Conservation (phyloP, 2,888 invertebrate genomes). For the Lamellibrachia satsuma region DNA sequence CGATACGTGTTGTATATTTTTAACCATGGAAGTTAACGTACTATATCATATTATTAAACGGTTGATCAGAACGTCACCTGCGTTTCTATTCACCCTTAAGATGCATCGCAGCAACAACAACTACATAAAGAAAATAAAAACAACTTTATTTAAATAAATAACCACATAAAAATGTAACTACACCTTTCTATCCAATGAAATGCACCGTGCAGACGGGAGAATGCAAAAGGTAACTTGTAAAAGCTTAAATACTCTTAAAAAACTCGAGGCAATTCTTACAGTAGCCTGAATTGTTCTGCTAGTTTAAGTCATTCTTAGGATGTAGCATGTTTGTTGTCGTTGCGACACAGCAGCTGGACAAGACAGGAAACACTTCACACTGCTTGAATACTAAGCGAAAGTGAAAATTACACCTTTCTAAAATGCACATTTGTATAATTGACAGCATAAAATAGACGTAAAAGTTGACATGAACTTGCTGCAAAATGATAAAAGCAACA, state of each 20-base stretch:
- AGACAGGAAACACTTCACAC: neutral
- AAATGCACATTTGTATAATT: neutral
- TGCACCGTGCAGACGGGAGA: neutral
- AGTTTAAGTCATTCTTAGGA: neutral
- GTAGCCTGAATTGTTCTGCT: neutral
- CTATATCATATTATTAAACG: constrained; percentile 5
- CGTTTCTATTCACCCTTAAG: neutral
- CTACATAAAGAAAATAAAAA: neutral
- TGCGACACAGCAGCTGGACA: neutral
- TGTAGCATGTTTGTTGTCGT: neutral
- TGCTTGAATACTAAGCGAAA: neutral
- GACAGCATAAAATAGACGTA: neutral
- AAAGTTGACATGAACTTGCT: too few species aligned
- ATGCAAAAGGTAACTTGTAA: neutral
- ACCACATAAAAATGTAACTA: neutral
- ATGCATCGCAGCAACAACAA: neutral
- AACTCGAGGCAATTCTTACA: neutral
- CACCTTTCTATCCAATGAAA: neutral
- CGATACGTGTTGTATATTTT: neutral
- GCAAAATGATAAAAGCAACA: neutral
- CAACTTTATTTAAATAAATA: neutral
- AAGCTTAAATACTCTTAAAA: neutral
- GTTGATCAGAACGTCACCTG: neutral
- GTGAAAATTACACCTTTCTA: neutral
- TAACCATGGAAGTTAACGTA: neutral